Base-by-base conservation (phyloP, 2,113 vertebrate genomes). In the Sceloporus tristichus region DNA sequence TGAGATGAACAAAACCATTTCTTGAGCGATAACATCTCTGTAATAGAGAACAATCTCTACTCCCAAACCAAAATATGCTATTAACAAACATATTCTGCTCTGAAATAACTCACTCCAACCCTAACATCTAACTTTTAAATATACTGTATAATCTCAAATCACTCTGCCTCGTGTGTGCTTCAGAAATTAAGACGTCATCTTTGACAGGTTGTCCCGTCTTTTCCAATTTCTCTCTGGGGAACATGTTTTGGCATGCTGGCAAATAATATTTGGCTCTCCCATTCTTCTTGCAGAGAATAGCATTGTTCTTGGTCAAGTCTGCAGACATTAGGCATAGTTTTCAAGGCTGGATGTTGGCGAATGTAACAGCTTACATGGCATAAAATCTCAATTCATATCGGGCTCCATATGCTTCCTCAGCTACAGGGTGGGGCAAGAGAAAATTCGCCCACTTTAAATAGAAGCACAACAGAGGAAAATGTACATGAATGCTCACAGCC, bases 171-270 rank as follows among this genome's bases (percentile, higher is more conserved):
- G 68, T 92, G 88, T 94, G 91, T 84, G 89, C 82, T 94, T 94
- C 90, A 90, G 93, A 91, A 94, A 95, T 92, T 90, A 90, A 62
- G 83, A 85, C 93, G 66, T 92, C 92, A 96, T 94, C 93, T 94
- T 89, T 92, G 91, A 93, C 94, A 95, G 90, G 90, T 83, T 95
- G 94, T 94, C 95, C 95, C 92, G 86, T 79, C 94, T 95, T 76
- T 94, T 94, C 89, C 91, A 88, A 68, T 93, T 93, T 90, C 62
- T 88, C 92, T 66, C 94, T 56, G 70, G 93, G 95, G 95, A 93
- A 87, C 1, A 0, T 0, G 0, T 23, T 10, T 25, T 94, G 94
- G 94, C 93, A 91, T 79, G 79, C 85, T 0, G 2, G 94, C 84
- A 95, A 92, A 85, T 85, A 90, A 81, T 79, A 87, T 90, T 91